These are phyloP conservation scores for Panurus biarmicus DNA, from an alignment of 2,113 vertebrate species.

Conservation along the genomic window DNA sequence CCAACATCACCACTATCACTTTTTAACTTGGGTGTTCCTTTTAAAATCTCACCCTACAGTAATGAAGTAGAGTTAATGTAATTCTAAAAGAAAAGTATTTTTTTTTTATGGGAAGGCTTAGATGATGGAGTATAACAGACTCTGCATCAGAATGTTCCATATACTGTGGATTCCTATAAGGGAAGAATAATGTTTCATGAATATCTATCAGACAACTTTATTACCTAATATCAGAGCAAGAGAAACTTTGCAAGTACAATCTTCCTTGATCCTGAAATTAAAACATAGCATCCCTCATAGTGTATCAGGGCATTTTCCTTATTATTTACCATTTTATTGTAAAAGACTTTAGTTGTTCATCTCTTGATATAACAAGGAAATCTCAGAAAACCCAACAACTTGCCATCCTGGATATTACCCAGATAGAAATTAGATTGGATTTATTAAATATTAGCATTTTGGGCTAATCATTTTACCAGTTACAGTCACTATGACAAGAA, in stretches of 20 bases:
- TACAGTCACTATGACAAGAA: not conserved
- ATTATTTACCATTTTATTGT: not conserved
- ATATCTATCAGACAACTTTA: not conserved
- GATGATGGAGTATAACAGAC: not conserved
- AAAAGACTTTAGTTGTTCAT: not conserved
- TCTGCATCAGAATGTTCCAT: not conserved
- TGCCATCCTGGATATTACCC: not conserved
- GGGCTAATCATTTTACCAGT: not conserved
- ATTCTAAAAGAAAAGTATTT: not conserved
- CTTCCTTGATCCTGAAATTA: not conserved
- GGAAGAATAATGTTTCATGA: not conserved
- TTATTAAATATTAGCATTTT: not conserved
- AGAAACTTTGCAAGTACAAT: not conserved
- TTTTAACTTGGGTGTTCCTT: not conserved
- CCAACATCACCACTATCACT: not conserved
- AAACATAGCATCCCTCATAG: not conserved
- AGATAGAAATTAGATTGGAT: not conserved
- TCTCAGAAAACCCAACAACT: not conserved
- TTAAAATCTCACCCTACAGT: not conserved
- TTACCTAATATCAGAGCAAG: not conserved
- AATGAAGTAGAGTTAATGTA: not conserved
- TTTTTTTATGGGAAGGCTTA: not conserved
- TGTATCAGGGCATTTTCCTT: not conserved
- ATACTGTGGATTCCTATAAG: not conserved
- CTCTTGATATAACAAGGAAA: not conserved